Evolutionary conservation across 1,140 invertebrate species (phyloP), one percentile per base, ranked within the genome.

Genomic region (Holcopasites calliopsidis): DNA sequence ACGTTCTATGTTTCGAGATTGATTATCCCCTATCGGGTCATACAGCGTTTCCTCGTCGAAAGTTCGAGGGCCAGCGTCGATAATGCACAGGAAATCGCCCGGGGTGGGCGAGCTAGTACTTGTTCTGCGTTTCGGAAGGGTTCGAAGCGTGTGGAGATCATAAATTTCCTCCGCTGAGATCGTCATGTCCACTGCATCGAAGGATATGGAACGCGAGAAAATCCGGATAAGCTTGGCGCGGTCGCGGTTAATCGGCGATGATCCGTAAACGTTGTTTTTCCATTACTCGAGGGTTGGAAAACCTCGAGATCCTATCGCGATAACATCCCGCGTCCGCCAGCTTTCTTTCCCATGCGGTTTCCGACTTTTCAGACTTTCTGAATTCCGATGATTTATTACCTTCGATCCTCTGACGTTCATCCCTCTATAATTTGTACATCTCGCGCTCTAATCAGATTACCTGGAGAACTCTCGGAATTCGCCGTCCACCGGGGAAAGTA

Each of bases 21-120:
- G 90, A 91, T 91, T 91, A 91, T 90, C 87, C 89, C 88, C 89
- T 88, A 88, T 91, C 86, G 89, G 86, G 85, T 84, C 70, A 75
- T 85, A 85, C 79, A 78, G 82, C 76, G 77, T 86, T 88, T 87
- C 85, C 76, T 84, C 82, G 64, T 31, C 68, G 72, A 86, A 87
- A 88, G 83, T 88, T 86, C 75, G 77, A 77, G 79, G 76, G 65
- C 73, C 78, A 80, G 81, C 77, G 80, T 86, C 80, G 87, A 87
- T 87, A 85, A 88, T 88, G 84, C 66, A 80, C 75, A 65, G 74
- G 44, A 74, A 76, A 84, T 50, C 55, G 42, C 65, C 73, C 75
- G 75, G 35, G 21, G 57, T 13, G 42, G 21, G 2, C 68, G 73
- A 50, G 50, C 78, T 50, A 49, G 26, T 38, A 66, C 55, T 62